Percentiles rank a stretch among this genome's conserved stretches.
Conservation (phyloP, 2,113 vertebrate genomes). For the Pelecanoides urinatrix region DNA sequence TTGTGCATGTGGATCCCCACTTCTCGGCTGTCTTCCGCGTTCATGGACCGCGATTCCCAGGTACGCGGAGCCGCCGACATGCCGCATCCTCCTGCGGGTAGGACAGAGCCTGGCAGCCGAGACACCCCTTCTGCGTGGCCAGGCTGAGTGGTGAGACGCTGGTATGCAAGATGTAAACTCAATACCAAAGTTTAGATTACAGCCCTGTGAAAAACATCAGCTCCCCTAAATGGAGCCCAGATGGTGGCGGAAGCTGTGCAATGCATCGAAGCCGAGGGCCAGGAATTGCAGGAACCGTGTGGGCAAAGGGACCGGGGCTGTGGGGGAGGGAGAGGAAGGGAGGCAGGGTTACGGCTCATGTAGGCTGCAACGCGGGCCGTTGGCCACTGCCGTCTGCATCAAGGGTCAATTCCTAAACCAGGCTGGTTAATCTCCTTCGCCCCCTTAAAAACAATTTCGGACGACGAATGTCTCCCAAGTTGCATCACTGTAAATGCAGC, state of each 20-base stretch:
- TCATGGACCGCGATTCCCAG: rapidly evolving
- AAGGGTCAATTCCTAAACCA: not conserved
- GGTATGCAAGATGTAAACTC: conserved; percentile 59
- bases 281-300: not conserved
- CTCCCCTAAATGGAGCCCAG: conserved; percentile 69
- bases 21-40: rapidly evolving
- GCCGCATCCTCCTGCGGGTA: not conserved
- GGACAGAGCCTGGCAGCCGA: not conserved
- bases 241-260: conserved; percentile 38
- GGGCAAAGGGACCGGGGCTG: not conserved
- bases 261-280: not conserved
- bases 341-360: not conserved
- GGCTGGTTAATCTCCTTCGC: not conserved
- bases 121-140: not conserved
- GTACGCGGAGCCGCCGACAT: rapidly evolving
- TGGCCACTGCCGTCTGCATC: not conserved
- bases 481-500: not conserved
- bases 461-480: not conserved
- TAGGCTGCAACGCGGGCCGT: not conserved
- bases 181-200: conserved; percentile 46
- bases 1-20: rapidly evolving
- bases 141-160: not conserved
- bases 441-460: not conserved
- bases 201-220: conserved; percentile 64
- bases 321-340: not conserved